Conservation (phyloP, 2,113 vertebrate genomes). For the Dissostichus mawsoni region DNA sequence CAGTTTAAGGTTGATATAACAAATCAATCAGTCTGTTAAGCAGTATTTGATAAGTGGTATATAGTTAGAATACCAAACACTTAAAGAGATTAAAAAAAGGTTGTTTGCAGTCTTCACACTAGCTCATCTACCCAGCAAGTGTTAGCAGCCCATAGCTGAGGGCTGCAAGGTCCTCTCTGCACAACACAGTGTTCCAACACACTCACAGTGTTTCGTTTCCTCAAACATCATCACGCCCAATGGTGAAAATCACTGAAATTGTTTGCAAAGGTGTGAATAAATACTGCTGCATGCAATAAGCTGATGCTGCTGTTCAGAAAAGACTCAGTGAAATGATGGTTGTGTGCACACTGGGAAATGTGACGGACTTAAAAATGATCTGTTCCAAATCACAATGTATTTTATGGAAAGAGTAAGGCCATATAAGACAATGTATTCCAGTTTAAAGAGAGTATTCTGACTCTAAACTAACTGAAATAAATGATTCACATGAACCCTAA, state of each 20-base stretch:
- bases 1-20: constrained; percentile 28
- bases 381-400: constrained; percentile 1
- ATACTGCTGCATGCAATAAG: constrained; percentile 71
- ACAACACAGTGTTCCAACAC: constrained; percentile 78
- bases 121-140: constrained; percentile 79
- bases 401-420: background rate
- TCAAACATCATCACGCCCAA: constrained; percentile 78
- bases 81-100: constrained; percentile 54
- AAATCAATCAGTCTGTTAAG: constrained; percentile 47
- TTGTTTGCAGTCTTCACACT: constrained; percentile 79
- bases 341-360: constrained; percentile 16
- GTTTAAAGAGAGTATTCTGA: no score
- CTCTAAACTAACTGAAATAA: no score
- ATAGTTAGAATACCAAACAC: constrained; percentile 24
- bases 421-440: no score
- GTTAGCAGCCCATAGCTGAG: constrained; percentile 79
- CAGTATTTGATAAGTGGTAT: constrained; percentile 21
- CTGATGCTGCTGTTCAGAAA: constrained; percentile 51
- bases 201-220: constrained; percentile 65
- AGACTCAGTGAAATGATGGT: constrained; percentile 35
- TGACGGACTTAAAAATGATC: constrained; percentile 3
- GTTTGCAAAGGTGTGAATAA: constrained; percentile 83
- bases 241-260: constrained; percentile 77
- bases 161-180: constrained; percentile 79
- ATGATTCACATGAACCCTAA: no score